Base-by-base conservation (phyloP, 2,888 invertebrate genomes). In the Andrena trimmerana region DNA sequence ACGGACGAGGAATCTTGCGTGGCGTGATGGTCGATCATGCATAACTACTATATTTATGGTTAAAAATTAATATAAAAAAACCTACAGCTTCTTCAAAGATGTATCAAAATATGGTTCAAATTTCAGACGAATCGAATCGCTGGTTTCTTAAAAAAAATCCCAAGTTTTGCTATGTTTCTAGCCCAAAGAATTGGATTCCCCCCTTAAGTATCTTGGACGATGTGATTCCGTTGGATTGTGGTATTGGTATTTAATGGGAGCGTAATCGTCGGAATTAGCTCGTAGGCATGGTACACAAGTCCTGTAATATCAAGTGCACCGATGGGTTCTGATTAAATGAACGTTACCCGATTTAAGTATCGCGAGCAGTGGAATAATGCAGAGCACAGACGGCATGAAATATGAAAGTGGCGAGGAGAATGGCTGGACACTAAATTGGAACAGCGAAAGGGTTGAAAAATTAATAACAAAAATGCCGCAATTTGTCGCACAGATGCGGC, bases 381-480 rank as follows among this genome's bases (percentile, higher is more conserved):
- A n/a, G 36, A 60, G 36, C 33, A 50, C 24, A 48, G 48, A 52
- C 59, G 10, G 69, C 66, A 70, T 82, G 60, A 67, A 70, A 70
- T 70, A 75, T 27, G 31, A n/a, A 36, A 52, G 63, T 42, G 42
- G 20, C 42, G 27, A 59, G 62, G 36, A 52, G 67, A 72, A 63
- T 24, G 29, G 65, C 48, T 24, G 8, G 59, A 67, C 72, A 81
- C 66, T 48, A 65, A 77, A 77, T 77, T 81, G 77, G 72, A 48
- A 69, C 77, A 29, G 33, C 33, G 70, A 48, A 42, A 65, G 27
- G 69, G 31, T 54, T 83, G 42, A 77, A 83, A 81, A 83, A 83
- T 83, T 83, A 63, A 83, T 83, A 81, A 81, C 48, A 77, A 78
- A 73, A 81, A 69, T 83, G 62, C 77, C 62, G 81, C 78, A 81